phyloP scores from a whole-genome alignment of 1,140 invertebrate genomes.

The Matsumurasca onukii region DNA sequence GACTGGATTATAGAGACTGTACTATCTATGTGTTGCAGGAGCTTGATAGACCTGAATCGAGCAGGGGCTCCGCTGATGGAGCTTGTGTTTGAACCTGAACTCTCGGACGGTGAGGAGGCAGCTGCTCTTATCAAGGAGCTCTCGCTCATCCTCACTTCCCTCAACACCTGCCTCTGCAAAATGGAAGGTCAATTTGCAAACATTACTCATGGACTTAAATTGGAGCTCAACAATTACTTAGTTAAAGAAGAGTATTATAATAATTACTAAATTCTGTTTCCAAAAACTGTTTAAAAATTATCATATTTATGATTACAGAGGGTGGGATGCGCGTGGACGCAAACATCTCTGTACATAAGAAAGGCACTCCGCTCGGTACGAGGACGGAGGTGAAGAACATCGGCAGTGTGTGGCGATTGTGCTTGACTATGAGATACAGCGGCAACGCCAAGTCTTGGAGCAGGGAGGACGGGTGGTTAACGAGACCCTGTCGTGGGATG shows the following conservation, averaged over 20 bases:
- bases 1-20: too few species aligned
- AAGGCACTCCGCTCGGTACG: slow-evolving; percentile 70
- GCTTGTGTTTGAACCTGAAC: slow-evolving; percentile 93
- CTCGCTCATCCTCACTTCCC: slow-evolving; percentile 67
- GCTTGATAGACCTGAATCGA: slow-evolving; percentile 92
- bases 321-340: slow-evolving; percentile 97
- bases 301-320: slow-evolving; percentile 70
- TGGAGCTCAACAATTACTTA: too few species aligned
- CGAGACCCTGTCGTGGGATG: slow-evolving; percentile 85
- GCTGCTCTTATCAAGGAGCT: slow-evolving; percentile 89
- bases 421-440: slow-evolving; percentile 81
- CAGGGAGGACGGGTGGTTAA: slow-evolving; percentile 73
- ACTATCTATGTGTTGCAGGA: slow-evolving; percentile 50
- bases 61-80: slow-evolving; percentile 94
- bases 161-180: slow-evolving; percentile 83
- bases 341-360: slow-evolving; percentile 85
- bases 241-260: too few species aligned
- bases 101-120: slow-evolving; percentile 87
- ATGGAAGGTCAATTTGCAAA: slow-evolving; percentile 74
- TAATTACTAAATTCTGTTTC: too few species aligned
- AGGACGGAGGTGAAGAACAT: slow-evolving; percentile 96
- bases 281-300: too few species aligned
- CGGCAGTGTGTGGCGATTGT: slow-evolving; percentile 77
- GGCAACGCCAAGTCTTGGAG: slow-evolving; percentile 75
- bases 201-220: too few species aligned